Evolutionary conservation across 2,113 vertebrate genomes (phyloP).

Genomic region (Montifringilla adamsi): DNA sequence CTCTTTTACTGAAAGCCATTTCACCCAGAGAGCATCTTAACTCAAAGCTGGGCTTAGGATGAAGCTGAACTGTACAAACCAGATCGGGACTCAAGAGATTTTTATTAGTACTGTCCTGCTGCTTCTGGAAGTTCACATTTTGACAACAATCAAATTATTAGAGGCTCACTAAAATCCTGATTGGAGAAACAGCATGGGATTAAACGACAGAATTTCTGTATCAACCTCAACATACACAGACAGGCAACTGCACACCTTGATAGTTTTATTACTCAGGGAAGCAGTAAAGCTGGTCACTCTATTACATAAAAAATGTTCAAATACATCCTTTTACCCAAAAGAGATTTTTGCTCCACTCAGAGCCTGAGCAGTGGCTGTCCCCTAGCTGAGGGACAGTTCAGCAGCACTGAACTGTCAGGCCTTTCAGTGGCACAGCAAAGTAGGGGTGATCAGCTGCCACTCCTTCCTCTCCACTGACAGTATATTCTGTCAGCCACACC

Average conservation of each 20-base stretch:
- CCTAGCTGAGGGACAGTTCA: too few relatives aligned
- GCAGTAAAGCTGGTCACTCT: neutral
- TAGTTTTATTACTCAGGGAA: neutral
- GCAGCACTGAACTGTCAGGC: neutral
- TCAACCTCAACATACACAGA: neutral
- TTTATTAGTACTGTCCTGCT: neutral
- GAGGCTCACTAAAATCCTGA: neutral
- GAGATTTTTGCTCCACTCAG: neutral
- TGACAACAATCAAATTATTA: neutral
- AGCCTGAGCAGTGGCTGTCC: neutral
- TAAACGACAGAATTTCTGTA: neutral
- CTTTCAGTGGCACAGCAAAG: neutral
- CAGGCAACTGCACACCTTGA: neutral
- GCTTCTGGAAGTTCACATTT: neutral
- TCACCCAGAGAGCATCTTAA: neutral
- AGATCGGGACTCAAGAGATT: neutral
- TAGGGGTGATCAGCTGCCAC: rapidly evolving
- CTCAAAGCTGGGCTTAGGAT: neutral
- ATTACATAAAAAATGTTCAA: neutral
- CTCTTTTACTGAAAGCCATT: neutral
- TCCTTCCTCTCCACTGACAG: neutral
- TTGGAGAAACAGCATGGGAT: neutral
- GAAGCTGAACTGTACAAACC: neutral
- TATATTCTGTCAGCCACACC: neutral
- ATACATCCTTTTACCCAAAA: neutral